These are phyloP conservation scores for Xiphophorus couchianus DNA, from an alignment of 2,113 vertebrate genomes.

Conservation along the genomic window DNA sequence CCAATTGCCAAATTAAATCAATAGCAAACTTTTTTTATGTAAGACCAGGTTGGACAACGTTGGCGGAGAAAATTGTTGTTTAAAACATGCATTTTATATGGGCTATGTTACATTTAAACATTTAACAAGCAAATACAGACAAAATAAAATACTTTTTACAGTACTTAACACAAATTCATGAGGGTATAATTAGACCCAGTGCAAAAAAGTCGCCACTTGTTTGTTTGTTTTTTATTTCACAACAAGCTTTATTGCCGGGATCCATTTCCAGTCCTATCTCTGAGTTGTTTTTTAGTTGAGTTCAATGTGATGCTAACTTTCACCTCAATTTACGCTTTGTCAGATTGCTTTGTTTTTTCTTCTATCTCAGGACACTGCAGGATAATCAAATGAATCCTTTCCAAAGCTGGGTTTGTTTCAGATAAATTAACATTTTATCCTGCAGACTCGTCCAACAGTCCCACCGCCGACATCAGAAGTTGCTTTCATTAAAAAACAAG, in stretches of 20 bases:
- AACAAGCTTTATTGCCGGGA: neutral
- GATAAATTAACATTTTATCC: neutral
- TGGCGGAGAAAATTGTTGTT: neutral
- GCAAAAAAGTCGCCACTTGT: neutral
- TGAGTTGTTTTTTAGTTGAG: neutral
- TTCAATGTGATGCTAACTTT: neutral
- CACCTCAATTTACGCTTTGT: slow-evolving; percentile 11
- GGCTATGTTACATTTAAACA: neutral
- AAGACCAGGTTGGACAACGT: neutral
- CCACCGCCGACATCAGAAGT: neutral
- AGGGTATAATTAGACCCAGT: neutral
- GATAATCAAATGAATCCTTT: neutral
- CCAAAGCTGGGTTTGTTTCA: neutral
- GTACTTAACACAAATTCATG: neutral
- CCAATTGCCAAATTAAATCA: too few relatives aligned
- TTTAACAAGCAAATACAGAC: neutral
- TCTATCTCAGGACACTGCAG: neutral
- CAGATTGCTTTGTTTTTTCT: slow-evolving; percentile 7
- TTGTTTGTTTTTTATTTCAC: neutral
- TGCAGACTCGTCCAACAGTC: neutral
- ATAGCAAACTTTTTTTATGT: too few relatives aligned
- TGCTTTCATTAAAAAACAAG: neutral
- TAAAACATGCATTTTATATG: too few relatives aligned
- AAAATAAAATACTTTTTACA: neutral
- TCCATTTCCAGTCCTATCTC: neutral